phyloP scores from a whole-genome alignment of 2,113 vertebrate species.

The Columba livia region DNA sequence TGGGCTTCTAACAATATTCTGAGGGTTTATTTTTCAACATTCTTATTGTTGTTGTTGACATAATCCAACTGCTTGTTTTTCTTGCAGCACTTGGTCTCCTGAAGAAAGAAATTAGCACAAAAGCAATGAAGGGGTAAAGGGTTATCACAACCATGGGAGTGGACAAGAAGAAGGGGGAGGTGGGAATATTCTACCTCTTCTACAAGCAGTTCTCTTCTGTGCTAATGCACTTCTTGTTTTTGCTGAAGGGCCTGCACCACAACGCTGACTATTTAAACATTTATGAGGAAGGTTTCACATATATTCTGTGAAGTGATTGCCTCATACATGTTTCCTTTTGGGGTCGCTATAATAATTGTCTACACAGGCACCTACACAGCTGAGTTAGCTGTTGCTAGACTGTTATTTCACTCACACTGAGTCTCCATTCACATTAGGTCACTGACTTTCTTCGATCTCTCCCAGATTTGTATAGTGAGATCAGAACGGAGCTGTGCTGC shows the following conservation, averaged over 20 bases:
- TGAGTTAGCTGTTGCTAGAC: neutral
- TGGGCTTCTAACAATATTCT: neutral
- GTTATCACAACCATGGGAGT: neutral
- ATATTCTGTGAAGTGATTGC: neutral
- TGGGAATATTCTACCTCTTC: neutral
- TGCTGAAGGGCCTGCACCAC: slow-evolving; percentile 5
- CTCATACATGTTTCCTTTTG: neutral
- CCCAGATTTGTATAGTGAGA: neutral
- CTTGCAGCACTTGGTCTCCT: neutral
- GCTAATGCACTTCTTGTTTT: neutral
- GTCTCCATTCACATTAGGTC: neutral
- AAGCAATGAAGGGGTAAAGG: neutral
- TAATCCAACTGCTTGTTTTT: neutral
- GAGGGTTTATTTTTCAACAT: neutral
- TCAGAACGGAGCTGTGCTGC: neutral
- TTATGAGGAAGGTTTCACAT: neutral
- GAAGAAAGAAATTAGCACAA: slow-evolving; percentile 5
- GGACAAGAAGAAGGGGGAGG: neutral
- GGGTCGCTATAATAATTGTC: neutral
- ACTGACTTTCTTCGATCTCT: neutral
- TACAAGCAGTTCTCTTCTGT: neutral
- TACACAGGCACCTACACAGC: neutral
- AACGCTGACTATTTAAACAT: slow-evolving; percentile 30
- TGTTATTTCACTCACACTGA: neutral
- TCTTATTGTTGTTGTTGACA: neutral